Percentiles rank a stretch among this genome's conserved stretches.
phyloP scores from a whole-genome alignment of 2,113 vertebrate species.

The Eurypyga helias region DNA sequence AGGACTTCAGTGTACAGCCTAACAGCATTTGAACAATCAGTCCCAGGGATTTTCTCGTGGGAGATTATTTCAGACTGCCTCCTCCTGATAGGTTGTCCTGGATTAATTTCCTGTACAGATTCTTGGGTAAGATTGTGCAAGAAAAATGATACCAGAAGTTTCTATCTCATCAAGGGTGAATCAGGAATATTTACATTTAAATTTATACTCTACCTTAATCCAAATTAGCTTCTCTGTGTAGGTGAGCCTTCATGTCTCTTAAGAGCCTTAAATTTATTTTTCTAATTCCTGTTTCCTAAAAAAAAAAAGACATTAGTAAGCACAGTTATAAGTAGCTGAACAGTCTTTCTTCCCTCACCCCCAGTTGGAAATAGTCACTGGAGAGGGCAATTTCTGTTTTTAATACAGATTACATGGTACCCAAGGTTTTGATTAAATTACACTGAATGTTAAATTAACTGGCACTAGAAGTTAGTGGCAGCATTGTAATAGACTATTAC shows the following conservation, averaged over 20 bases:
- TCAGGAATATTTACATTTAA: not conserved
- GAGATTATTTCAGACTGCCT: not conserved
- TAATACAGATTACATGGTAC: not conserved
- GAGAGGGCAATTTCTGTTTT: not conserved
- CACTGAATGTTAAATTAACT: not conserved
- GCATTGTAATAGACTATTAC: not conserved
- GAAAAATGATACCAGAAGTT: not conserved
- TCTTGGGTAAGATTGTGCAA: not conserved
- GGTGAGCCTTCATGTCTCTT: not conserved
- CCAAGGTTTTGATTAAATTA: not conserved
- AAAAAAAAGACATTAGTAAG: not conserved
- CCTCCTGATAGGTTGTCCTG: not conserved
- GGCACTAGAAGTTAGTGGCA: not conserved
- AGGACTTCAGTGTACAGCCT: not conserved
- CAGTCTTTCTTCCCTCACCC: fast-evolving
- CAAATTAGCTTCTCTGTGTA: not conserved
- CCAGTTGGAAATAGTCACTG: not conserved
- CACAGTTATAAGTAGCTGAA: not conserved
- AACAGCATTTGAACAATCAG: not conserved
- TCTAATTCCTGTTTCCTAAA: not conserved
- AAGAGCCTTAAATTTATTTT: not conserved
- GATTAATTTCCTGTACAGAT: not conserved
- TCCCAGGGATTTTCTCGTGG: not conserved
- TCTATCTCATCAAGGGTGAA: not conserved
- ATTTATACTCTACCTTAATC: not conserved